phyloP scores from a whole-genome alignment of 2,113 vertebrate genomes.

The Alosa alosa region DNA sequence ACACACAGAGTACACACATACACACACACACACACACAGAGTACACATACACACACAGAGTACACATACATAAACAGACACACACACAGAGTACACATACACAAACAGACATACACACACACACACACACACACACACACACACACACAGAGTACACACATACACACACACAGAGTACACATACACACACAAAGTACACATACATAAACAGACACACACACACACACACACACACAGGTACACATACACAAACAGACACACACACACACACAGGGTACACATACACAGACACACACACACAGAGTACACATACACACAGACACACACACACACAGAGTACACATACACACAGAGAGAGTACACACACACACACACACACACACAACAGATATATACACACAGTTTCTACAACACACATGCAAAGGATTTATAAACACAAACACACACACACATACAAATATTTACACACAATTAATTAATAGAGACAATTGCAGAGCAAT shows the following conservation, averaged over 20 bases:
- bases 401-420: constrained; percentile 1
- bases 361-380: too few relatives aligned
- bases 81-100: background rate
- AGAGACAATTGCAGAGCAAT: background rate
- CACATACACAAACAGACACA: background rate
- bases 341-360: too few relatives aligned
- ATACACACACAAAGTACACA: background rate
- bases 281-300: too few relatives aligned
- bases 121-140: background rate
- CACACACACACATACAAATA: background rate
- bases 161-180: background rate
- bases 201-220: background rate
- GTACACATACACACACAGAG: constrained; percentile 15
- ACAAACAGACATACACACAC: background rate
- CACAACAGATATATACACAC: background rate
- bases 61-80: constrained; percentile 9
- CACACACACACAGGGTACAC: background rate
- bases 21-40: background rate
- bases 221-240: background rate
- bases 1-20: constrained; percentile 5
- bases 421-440: background rate
- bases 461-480: background rate
- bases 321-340: too few relatives aligned
- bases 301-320: too few relatives aligned
- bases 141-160: background rate